phyloP scores from a whole-genome alignment of 1,140 invertebrate species.

The Ceratosolen fusciceps region DNA sequence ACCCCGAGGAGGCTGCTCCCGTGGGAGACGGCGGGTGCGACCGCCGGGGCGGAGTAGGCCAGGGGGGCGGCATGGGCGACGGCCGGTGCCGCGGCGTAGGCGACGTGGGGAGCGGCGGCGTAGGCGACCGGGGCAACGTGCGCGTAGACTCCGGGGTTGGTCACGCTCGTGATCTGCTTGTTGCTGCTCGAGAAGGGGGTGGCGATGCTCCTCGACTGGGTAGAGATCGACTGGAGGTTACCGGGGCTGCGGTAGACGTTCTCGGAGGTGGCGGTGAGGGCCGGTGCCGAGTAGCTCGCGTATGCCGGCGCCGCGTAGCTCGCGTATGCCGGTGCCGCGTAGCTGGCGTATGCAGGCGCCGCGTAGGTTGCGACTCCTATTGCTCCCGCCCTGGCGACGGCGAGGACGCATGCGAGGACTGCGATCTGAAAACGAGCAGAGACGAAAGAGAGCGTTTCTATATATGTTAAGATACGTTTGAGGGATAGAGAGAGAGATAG shows the following conservation, averaged over 20 bases:
- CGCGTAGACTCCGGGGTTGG: constrained; percentile 69
- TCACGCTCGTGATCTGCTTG: constrained; percentile 76
- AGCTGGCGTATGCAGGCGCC: constrained; percentile 61
- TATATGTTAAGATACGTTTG: no score
- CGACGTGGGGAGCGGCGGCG: constrained; percentile 50
- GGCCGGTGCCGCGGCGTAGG: background rate
- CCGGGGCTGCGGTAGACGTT: constrained; percentile 76
- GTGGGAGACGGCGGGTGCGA: constrained; percentile 39
- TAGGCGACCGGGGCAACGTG: constrained; percentile 68
- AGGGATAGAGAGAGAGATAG: no score
- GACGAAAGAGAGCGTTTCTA: background rate
- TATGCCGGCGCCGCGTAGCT: constrained; percentile 49
- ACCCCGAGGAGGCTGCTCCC: constrained; percentile 57
- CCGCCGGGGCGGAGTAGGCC: constrained; percentile 17
- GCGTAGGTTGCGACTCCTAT: constrained; percentile 50
- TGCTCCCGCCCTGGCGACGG: constrained; percentile 62
- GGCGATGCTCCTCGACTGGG: constrained; percentile 77
- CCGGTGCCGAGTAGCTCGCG: constrained; percentile 74
- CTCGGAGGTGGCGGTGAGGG: constrained; percentile 73
- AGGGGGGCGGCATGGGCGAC: background rate
- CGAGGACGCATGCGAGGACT: constrained; percentile 67
- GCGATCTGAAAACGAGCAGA: constrained; percentile 64
- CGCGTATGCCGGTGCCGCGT: constrained; percentile 66
- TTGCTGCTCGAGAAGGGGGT: constrained; percentile 80
- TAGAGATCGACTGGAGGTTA: constrained; percentile 77